Percentiles rank a stretch among this genome's conserved stretches.
These are phyloP conservation scores for Carassius carassius DNA, from an alignment of 2,113 vertebrate genomes.

Conservation along the genomic window DNA sequence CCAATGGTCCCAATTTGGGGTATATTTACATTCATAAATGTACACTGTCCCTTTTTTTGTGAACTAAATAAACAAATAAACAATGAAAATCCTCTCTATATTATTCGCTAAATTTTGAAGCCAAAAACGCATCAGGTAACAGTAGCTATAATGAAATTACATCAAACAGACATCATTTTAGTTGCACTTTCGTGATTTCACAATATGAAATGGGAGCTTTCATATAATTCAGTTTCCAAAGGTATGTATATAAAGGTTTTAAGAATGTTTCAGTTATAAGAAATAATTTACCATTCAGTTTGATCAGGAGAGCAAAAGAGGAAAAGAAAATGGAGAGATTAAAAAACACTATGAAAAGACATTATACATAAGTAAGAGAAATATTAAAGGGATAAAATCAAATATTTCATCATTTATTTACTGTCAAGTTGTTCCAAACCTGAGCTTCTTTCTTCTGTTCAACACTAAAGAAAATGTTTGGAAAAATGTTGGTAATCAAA, in stretches of 20 bases:
- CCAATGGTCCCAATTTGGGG: too few species aligned
- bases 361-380: neutral
- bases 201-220: neutral
- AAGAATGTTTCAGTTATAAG: slow-evolving; percentile 14
- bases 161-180: neutral
- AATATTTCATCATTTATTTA: neutral
- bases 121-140: too few species aligned
- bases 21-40: too few species aligned
- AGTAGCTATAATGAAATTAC: neutral
- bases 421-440: neutral
- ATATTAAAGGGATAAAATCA: neutral
- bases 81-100: neutral
- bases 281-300: slow-evolving; percentile 93
- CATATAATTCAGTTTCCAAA: neutral
- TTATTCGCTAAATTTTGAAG: too few species aligned
- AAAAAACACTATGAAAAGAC: neutral
- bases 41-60: too few species aligned
- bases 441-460: neutral
- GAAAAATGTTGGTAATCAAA: neutral
- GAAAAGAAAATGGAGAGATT: slow-evolving; percentile 59
- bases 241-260: neutral
- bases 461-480: too few species aligned
- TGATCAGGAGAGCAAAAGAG: slow-evolving; percentile 82
- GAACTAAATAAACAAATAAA: too few species aligned
- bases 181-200: neutral